Evolutionary conservation across 2,888 invertebrate genomes (phyloP), one percentile per base, ranked within the genome.

Genomic region (Kryphioiulus occultus): DNA sequence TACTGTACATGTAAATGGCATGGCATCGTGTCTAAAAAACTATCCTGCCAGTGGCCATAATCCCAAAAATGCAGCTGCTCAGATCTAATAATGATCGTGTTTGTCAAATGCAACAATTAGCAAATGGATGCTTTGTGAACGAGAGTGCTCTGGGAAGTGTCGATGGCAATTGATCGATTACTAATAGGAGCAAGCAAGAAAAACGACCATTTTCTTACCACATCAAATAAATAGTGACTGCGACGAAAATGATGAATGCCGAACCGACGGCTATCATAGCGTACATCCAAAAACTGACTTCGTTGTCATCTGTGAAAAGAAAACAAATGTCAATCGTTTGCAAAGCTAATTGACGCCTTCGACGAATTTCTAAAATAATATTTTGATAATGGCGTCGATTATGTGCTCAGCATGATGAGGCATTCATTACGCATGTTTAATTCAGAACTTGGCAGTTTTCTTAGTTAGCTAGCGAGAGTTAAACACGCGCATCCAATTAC

Each of bases 191-290:
- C 30, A 30, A 78, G 30, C 78, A 78, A 78, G 10, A 30, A 26
- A 78, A 78, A 78, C 15, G 17, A 15, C 78, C 30, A 30, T 42
- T 85, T 82, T 47, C 88, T 89, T 84, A 89, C 89, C 89, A 89
- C 89, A 89, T 89, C 53, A 89, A 85, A 82, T 89, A 89, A 83
- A 89, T 87, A 35, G 89, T 89, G 68, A 88, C 89, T 47, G 88
- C 89, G 59, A 89, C 89, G 84, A 89, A 89, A 32, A 89, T 89
- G 78, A 89, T 85, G 53, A 89, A 89, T 32, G 89, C 89, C n/a
- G 89, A 89, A 30, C 89, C 89, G 12, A 89, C 89, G n/a, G 89
- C 88, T n/a, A 89, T 89, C 89, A 89, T 89, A 59, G 89, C 89
- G 82, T 89, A 89, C 89, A 89, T 89, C 89, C 89, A 89, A 44